Percentiles rank a stretch among this genome's conserved stretches.
Conservation (phyloP, 2,797 vertebrate genomes). For the Pipistrellus pipistrellus region DNA sequence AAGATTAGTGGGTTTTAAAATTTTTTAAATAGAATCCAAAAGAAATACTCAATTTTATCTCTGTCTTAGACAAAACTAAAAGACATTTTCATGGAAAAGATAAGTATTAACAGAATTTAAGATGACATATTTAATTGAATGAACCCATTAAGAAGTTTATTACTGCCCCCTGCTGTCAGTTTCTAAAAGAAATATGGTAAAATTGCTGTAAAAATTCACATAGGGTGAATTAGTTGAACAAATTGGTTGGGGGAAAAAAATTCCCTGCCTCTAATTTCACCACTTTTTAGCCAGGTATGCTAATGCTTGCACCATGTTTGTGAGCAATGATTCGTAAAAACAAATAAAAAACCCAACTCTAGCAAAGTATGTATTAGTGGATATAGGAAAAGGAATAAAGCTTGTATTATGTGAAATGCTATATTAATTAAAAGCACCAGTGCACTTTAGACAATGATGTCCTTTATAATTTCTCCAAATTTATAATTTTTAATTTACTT, state of each 20-base stretch:
- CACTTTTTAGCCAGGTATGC: background rate
- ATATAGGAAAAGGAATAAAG: background rate
- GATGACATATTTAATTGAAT: background rate
- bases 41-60: constrained; percentile 57
- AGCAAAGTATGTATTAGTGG: background rate
- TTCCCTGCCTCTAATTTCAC: background rate
- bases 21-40: background rate
- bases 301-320: background rate
- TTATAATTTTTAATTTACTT: constrained; percentile 20
- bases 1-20: background rate
- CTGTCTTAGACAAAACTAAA: background rate
- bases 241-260: background rate
- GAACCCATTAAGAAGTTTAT: background rate
- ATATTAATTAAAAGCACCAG: background rate
- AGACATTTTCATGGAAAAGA: constrained; percentile 3
- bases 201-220: background rate
- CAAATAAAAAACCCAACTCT: background rate
- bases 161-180: constrained; percentile 73
- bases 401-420: background rate
- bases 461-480: background rate
- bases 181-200: background rate
- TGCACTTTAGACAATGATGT: background rate
- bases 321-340: background rate
- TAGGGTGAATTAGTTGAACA: background rate
- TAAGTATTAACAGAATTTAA: background rate